Conservation (phyloP, 2,113 vertebrate species). For the Seriola aureovittata region DNA sequence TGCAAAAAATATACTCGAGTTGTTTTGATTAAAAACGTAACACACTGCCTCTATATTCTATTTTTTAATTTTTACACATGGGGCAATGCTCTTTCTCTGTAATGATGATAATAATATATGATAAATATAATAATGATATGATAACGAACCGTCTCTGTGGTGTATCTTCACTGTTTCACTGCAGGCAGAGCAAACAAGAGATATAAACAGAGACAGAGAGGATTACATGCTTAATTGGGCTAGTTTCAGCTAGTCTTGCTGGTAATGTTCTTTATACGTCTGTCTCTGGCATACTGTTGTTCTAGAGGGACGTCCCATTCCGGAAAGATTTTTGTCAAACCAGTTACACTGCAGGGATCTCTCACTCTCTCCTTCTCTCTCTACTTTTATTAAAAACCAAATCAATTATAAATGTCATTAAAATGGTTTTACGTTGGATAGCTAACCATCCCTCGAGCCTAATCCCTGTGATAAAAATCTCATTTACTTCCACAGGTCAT, state of each 20-base stretch:
- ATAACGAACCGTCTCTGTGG: background rate
- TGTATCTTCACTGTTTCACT: background rate
- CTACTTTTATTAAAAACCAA: constrained; percentile 28
- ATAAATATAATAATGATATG: background rate
- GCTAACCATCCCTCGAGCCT: constrained; percentile 18
- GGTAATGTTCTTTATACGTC: background rate
- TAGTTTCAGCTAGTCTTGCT: background rate
- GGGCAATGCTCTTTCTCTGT: background rate
- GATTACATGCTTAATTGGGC: background rate
- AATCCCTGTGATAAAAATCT: constrained; percentile 62
- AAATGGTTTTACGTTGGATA: constrained; percentile 41
- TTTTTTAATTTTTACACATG: background rate
- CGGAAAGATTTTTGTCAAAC: constrained; percentile 33
- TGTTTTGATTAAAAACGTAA: background rate
- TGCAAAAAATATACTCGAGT: background rate
- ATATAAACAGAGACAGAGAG: background rate
- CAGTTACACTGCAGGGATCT: constrained; percentile 14
- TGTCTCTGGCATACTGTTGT: background rate
- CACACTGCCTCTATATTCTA: background rate
- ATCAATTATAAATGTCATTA: constrained; percentile 59
- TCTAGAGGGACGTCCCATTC: background rate
- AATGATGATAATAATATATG: too few relatives aligned
- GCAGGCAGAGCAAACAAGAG: background rate
- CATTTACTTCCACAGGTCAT: constrained; percentile 30
- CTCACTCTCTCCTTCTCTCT: background rate